Conservation (phyloP, 2,888 invertebrate species). For the Drosophila setosimentum region DNA sequence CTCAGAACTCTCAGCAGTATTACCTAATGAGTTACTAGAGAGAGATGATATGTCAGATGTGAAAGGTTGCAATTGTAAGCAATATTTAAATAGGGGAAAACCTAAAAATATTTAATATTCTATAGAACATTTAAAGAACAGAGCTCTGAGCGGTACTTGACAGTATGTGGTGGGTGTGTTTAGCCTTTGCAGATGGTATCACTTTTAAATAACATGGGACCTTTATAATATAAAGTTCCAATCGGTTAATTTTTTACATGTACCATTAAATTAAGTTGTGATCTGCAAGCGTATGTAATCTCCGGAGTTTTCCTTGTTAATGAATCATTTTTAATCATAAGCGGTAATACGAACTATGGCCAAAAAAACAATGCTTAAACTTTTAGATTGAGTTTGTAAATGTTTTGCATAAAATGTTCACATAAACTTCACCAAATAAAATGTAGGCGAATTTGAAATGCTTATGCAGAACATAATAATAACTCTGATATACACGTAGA, state of each 20-base stretch:
- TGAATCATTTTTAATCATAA: neutral
- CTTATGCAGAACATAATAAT: constrained; percentile 1
- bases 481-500: neutral
- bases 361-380: constrained; percentile 19
- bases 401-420: constrained; percentile 1
- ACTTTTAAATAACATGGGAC: neutral
- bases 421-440: neutral
- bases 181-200: neutral
- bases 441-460: neutral
- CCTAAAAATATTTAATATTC: constrained; percentile 13
- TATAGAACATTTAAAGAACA: constrained; percentile 6
- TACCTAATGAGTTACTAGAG: constrained; percentile 6
- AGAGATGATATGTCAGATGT: constrained; percentile 39
- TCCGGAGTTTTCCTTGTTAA: neutral
- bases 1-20: constrained; percentile 26
- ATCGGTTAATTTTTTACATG: neutral
- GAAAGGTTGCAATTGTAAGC: constrained; percentile 17
- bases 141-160: constrained; percentile 25
- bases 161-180: neutral
- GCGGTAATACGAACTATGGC: constrained; percentile 45
- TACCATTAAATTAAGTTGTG: neutral
- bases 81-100: neutral
- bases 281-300: neutral
- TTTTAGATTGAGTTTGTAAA: constrained; percentile 1
- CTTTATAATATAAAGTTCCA: neutral